These are phyloP conservation scores for Drosophila lini DNA, from an alignment of 1,140 invertebrate genomes.

Conservation along the genomic window DNA sequence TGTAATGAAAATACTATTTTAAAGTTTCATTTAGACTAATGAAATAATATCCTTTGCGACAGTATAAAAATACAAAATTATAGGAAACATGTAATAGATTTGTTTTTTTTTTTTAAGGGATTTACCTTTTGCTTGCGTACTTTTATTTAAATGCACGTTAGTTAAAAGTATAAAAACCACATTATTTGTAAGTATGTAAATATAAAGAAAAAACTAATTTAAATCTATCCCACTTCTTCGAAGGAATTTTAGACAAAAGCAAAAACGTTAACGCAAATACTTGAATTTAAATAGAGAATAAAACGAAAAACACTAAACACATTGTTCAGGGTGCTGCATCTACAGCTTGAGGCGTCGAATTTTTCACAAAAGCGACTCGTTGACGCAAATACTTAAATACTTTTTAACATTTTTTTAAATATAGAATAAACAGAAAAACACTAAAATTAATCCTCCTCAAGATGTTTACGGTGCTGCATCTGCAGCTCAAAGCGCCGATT, in stretches of 20 bases:
- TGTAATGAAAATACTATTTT: too few relatives aligned
- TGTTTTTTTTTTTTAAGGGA: background rate
- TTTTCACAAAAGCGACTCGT: background rate
- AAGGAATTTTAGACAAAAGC: slow-evolving; percentile 1
- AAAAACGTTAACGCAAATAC: background rate
- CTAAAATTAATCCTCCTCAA: slow-evolving; percentile 47
- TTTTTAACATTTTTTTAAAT: background rate
- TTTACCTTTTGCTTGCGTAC: background rate
- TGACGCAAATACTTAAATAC: background rate
- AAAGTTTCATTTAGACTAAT: too few relatives aligned
- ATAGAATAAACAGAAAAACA: slow-evolving; percentile 1
- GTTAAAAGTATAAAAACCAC: background rate
- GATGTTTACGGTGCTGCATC: slow-evolving; percentile 85
- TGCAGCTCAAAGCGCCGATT: slow-evolving; percentile 89
- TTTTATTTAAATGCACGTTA: background rate
- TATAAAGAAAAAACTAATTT: slow-evolving; percentile 8
- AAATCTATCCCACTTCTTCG: background rate
- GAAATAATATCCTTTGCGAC: too few relatives aligned
- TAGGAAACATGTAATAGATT: too few relatives aligned
- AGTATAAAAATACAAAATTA: too few relatives aligned
- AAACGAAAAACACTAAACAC: slow-evolving; percentile 2
- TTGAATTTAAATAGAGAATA: background rate
- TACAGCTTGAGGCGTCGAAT: slow-evolving; percentile 87
- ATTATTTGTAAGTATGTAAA: background rate
- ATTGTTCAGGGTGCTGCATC: slow-evolving; percentile 85